Evolutionary conservation across 2,797 vertebrate species (phyloP), one percentile per base, ranked within the genome.

Genomic region (Discoglossus pictus): DNA sequence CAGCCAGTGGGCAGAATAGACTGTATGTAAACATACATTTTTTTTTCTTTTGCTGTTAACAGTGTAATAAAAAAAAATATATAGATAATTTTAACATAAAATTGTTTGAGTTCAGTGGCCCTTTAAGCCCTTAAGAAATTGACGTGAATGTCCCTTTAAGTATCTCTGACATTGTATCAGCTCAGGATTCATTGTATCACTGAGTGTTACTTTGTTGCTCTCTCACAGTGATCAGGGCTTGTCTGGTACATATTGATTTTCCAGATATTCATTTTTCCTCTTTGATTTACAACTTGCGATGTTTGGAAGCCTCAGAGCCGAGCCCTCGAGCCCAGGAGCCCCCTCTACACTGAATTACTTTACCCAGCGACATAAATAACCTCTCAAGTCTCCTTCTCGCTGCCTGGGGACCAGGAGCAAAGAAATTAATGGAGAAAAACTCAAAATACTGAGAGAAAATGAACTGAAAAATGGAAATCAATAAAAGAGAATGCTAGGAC

Each of bases 401-500:
- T 35, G 58, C 48, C 48, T n/a, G 31, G 48, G 58, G 42, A 62
- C n/a, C 73, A 70, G 63, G 54, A 65, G 75, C 73, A 67, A 66
- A 83, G 73, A 76, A 79, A 75, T 73, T 72, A 73, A 55, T 73
- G 65, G 58, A 38, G 69, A 59, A 61, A 46, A 74, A 74, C 39
- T 66, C 78, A 72, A 77, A 67, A 52, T 7, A 61, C 7, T 0
- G 0, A 67, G 36, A 0, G 60, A 77, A 73, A 80, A 68, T 73
- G 68, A 75, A 43, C 66, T 64, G 56, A 12, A 72, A 79, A 79
- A 79, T 42, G 39, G 74, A 75, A 75, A 79, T 78, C 72, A 75
- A 77, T 79, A 75, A 10, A 20, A 15, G 40, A 38, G 18, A 55
- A 43, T 21, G 54, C 24, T 25, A 3, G 39, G 54, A 69, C 40